Conservation (phyloP, 2,797 vertebrate genomes). For the Eupleurogrammus muticus region DNA sequence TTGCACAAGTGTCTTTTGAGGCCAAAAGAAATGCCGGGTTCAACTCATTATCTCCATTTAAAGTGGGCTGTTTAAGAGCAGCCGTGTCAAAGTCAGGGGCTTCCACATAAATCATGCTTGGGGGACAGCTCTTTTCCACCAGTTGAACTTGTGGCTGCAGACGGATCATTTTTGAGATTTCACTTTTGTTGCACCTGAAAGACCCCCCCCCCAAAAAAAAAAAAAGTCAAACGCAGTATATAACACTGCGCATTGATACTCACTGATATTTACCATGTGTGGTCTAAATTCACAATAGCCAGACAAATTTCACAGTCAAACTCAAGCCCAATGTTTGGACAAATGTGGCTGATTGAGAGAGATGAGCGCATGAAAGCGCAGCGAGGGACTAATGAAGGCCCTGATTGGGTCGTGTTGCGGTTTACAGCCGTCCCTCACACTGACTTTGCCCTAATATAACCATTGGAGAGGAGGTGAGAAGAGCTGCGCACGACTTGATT, state of each 20-base stretch:
- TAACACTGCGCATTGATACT: neutral
- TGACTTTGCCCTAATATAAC: slow-evolving; percentile 74
- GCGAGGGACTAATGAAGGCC: slow-evolving; percentile 65
- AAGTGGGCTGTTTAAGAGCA: slow-evolving; percentile 75
- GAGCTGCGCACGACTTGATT: slow-evolving; percentile 77
- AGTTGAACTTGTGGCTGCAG: slow-evolving; percentile 73
- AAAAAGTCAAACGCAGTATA: neutral
- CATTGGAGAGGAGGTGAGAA: slow-evolving; percentile 85
- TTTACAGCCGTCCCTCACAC: slow-evolving; percentile 77
- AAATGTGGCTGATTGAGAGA: slow-evolving; percentile 76
- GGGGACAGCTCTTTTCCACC: slow-evolving; percentile 67
- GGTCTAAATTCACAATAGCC: slow-evolving; percentile 49
- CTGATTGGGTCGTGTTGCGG: slow-evolving; percentile 66
- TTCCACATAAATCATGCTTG: slow-evolving; percentile 71
- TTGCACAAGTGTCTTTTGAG: slow-evolving; percentile 70
- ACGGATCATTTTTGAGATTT: slow-evolving; percentile 31
- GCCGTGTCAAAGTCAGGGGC: slow-evolving; percentile 79
- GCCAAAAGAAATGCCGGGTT: slow-evolving; percentile 71
- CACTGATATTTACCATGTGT: slow-evolving; percentile 34
- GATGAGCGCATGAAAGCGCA: slow-evolving; percentile 64
- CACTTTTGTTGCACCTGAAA: slow-evolving; percentile 25
- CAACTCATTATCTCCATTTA: slow-evolving; percentile 80
- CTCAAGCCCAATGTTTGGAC: slow-evolving; percentile 75
- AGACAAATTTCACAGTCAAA: slow-evolving; percentile 77
- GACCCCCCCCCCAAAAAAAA: no score